These are phyloP conservation scores for Sisyra nigra DNA, from an alignment of 2,888 invertebrate species.

Conservation along the genomic window DNA sequence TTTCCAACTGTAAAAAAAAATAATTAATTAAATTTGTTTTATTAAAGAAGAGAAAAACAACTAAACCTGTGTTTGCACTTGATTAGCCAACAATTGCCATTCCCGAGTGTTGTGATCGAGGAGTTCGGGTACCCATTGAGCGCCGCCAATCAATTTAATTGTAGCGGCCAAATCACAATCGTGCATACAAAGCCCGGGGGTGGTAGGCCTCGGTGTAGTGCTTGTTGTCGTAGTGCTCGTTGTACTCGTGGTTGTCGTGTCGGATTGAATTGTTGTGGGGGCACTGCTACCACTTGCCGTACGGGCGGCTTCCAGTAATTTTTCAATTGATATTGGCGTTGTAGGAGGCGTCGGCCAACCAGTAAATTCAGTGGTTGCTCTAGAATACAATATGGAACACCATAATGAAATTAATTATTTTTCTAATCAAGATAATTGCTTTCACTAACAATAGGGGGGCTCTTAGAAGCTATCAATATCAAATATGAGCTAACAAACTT, in stretches of 20 bases:
- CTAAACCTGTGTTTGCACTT: conserved; percentile 62
- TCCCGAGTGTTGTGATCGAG: conserved; percentile 74
- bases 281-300: conserved; percentile 32
- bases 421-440: too few species aligned
- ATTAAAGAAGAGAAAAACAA: neutral
- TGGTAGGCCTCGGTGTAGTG: conserved; percentile 49
- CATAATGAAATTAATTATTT: neutral
- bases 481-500: too few species aligned
- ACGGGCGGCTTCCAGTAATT: conserved; percentile 49
- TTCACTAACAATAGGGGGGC: too few species aligned
- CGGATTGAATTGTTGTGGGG: conserved; percentile 35
- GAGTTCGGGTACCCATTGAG: conserved; percentile 71
- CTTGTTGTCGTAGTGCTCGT: conserved; percentile 56
- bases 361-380: conserved; percentile 76
- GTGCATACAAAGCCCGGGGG: conserved; percentile 59
- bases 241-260: conserved; percentile 43
- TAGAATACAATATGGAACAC: conserved; percentile 21
- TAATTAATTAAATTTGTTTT: neutral
- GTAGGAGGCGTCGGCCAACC: conserved; percentile 85
- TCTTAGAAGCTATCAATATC: too few species aligned
- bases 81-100: conserved; percentile 68
- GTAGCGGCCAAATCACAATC: conserved; percentile 79
- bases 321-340: conserved; percentile 72
- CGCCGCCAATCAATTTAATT: conserved; percentile 66
- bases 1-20: conserved; percentile 51